Conservation (phyloP, 2,113 vertebrate species). For the Pandion haliaetus region DNA sequence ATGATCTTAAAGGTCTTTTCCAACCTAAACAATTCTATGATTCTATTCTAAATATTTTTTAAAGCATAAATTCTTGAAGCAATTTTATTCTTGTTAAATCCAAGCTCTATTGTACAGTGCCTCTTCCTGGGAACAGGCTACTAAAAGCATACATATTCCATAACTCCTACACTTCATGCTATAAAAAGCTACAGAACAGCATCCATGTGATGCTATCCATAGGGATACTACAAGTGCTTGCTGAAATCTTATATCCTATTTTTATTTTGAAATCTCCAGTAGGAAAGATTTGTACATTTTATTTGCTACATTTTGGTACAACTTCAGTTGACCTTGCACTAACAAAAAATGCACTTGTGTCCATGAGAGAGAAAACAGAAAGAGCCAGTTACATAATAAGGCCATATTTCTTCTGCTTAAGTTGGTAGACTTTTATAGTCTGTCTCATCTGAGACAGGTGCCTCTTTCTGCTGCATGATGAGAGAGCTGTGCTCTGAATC, state of each 20-base stretch:
- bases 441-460: not conserved
- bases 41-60: not conserved
- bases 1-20: not conserved
- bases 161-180: conserved; percentile 28
- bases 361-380: not conserved
- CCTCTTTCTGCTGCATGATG: not conserved
- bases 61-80: not conserved
- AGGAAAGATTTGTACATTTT: not conserved
- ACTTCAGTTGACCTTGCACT: not conserved
- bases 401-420: not conserved
- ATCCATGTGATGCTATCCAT: conserved; percentile 11
- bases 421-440: not conserved
- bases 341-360: not conserved
- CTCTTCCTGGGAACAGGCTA: conserved; percentile 42
- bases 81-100: conserved; percentile 25
- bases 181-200: conserved; percentile 32
- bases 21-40: not conserved
- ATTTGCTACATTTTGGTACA: not conserved
- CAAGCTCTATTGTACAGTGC: not conserved
- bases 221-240: conserved; percentile 2
- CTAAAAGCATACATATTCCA: conserved; percentile 29
- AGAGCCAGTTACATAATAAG: not conserved
- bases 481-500: not conserved
- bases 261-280: not conserved
- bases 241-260: not conserved